Evolutionary conservation across 2,888 invertebrate species (phyloP).

Genomic region (Zhengitettix transpicula): DNA sequence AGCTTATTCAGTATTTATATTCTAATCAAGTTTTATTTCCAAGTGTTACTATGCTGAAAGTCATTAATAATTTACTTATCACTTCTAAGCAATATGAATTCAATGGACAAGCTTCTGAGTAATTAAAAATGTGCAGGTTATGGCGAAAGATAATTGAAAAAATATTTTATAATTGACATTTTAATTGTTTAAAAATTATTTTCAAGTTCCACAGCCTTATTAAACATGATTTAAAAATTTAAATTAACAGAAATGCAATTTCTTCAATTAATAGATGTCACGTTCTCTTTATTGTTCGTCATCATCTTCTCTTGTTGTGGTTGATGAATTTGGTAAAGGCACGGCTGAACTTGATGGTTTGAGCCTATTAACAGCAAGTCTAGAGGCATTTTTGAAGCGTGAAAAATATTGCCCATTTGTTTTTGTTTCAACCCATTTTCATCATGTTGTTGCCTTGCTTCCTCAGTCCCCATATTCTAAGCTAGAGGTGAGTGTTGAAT

Average conservation of each 20-base stretch:
- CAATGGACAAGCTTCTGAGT: no score
- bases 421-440: slow-evolving; percentile 62
- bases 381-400: slow-evolving; percentile 47
- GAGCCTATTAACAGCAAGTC: slow-evolving; percentile 48
- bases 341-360: slow-evolving; percentile 62
- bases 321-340: slow-evolving; percentile 85
- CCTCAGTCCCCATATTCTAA: slow-evolving; percentile 32
- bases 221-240: neutral
- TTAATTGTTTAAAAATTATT: neutral
- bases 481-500: slow-evolving; percentile 31
- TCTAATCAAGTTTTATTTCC: no score
- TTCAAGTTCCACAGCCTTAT: neutral
- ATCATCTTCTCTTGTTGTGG: slow-evolving; percentile 50
- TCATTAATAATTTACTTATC: no score
- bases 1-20: no score
- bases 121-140: no score
- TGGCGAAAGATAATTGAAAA: no score
- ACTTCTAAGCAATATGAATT: no score
- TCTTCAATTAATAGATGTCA: slow-evolving; percentile 39
- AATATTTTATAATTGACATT: no score
- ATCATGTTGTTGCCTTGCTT: slow-evolving; percentile 42
- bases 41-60: no score
- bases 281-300: slow-evolving; percentile 48
- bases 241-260: neutral
- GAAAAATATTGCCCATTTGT: slow-evolving; percentile 49